phyloP scores from a whole-genome alignment of 2,797 vertebrate species.

The Pteropus rufus region DNA sequence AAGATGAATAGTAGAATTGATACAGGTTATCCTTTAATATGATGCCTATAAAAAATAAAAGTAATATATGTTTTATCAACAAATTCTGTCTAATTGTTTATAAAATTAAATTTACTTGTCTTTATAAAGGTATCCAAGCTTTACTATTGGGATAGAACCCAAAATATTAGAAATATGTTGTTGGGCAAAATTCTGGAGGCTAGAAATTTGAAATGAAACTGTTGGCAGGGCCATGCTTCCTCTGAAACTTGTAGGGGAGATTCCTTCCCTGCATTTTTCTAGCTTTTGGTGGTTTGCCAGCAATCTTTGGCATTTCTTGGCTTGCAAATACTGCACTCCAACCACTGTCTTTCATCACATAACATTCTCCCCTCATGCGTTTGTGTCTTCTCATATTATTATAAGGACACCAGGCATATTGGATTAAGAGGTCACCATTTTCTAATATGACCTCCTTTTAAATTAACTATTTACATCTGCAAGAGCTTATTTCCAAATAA shows the following conservation, averaged over 20 bases:
- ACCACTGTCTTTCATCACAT: not conserved
- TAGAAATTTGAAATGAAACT: not conserved
- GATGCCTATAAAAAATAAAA: not conserved
- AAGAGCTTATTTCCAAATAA: not conserved
- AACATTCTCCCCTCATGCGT: not conserved
- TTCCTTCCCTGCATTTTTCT: not conserved
- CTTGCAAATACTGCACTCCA: not conserved
- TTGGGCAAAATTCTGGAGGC: not conserved
- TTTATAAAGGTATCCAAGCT: not conserved
- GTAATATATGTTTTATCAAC: not conserved
- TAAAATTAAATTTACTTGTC: not conserved
- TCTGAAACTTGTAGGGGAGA: not conserved
- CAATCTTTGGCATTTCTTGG: not conserved
- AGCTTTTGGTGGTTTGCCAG: not conserved
- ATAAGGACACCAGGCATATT: not conserved
- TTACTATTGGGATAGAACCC: not conserved
- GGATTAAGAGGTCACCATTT: not conserved
- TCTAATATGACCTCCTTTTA: not conserved
- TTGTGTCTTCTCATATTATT: not conserved
- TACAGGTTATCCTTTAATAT: not conserved
- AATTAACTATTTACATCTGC: not conserved
- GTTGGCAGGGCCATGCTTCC: not conserved
- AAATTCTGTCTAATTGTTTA: not conserved
- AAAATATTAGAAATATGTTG: not conserved
- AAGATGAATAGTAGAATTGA: not conserved